These are phyloP conservation scores for Melanostigma gelatinosum DNA, from an alignment of 2,113 vertebrate genomes.

Conservation along the genomic window DNA sequence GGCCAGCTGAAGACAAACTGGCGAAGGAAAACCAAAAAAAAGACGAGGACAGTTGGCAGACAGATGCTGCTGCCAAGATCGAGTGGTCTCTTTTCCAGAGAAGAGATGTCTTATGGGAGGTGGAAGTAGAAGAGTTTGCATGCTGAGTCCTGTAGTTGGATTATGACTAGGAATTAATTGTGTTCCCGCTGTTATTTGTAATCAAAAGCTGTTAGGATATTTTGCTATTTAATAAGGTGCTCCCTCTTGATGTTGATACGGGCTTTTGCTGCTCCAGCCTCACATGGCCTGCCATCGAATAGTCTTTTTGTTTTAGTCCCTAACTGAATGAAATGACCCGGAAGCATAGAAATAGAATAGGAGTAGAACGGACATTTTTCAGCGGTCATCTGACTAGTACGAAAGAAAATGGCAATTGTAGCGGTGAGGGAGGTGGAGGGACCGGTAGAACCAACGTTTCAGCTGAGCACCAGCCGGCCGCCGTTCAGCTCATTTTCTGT, in stretches of 20 bases:
- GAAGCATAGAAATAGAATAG: no score
- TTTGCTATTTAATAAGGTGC: slow-evolving; percentile 6
- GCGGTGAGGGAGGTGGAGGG: no score
- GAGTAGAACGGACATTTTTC: no score
- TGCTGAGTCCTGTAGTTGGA: background rate
- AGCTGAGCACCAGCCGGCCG: no score
- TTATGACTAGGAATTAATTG: background rate
- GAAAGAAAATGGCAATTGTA: no score
- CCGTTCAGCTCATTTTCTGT: no score
- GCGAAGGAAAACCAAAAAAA: slow-evolving; percentile 8
- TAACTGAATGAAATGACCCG: no score
- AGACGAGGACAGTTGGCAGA: slow-evolving; percentile 22
- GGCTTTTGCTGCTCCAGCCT: background rate
- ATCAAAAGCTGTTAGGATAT: background rate
- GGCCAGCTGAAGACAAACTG: slow-evolving; percentile 24
- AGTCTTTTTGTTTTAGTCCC: no score
- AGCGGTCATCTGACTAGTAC: no score
- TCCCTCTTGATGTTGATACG: background rate
- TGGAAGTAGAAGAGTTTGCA: background rate
- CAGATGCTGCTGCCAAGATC: slow-evolving; percentile 27
- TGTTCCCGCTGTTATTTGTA: background rate
- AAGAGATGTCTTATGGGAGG: background rate
- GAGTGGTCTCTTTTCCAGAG: slow-evolving; percentile 12
- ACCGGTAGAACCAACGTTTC: no score
- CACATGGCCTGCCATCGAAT: background rate